A percentile compares a stretch with the other conserved stretches of the same genome.
Evolutionary conservation across 2,888 invertebrate species (phyloP).

Genomic region (Erynnis tages): DNA sequence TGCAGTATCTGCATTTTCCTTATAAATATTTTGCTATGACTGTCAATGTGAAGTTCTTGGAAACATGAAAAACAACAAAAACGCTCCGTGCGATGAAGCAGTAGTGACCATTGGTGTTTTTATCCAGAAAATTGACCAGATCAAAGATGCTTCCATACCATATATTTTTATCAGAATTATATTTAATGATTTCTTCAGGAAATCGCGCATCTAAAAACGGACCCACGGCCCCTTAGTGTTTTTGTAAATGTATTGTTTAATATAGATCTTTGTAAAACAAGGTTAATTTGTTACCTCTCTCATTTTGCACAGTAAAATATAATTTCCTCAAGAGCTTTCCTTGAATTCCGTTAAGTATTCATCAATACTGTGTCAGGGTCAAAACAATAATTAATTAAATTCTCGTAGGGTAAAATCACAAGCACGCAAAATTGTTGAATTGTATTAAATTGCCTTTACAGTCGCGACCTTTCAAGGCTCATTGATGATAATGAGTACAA

Average conservation of each 20-base stretch:
- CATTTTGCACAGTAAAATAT: conserved; percentile 40
- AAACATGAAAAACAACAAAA: too few species aligned
- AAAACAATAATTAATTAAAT: conserved; percentile 47
- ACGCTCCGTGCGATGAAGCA: too few species aligned
- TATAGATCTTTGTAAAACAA: conserved; percentile 15
- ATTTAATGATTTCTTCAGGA: too few species aligned
- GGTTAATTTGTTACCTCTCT: conserved; percentile 35
- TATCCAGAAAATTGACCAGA: too few species aligned
- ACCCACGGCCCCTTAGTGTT: too few species aligned
- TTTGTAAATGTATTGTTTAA: too few species aligned
- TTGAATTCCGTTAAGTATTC: conserved; percentile 48
- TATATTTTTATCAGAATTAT: too few species aligned
- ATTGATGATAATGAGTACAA: too few species aligned
- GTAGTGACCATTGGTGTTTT: too few species aligned
- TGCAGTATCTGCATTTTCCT: conserved; percentile 44
- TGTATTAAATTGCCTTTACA: background rate
- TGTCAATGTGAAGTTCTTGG: background rate
- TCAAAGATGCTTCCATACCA: too few species aligned
- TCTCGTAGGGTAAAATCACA: conserved; percentile 50
- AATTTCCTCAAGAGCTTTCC: conserved; percentile 57
- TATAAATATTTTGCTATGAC: conserved; percentile 27
- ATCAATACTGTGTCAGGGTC: conserved; percentile 61
- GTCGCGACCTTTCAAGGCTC: background rate
- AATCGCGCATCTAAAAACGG: too few species aligned
- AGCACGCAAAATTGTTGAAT: conserved; percentile 32